phyloP scores from a whole-genome alignment of 2,113 vertebrate species.

The Mixornis gularis region DNA sequence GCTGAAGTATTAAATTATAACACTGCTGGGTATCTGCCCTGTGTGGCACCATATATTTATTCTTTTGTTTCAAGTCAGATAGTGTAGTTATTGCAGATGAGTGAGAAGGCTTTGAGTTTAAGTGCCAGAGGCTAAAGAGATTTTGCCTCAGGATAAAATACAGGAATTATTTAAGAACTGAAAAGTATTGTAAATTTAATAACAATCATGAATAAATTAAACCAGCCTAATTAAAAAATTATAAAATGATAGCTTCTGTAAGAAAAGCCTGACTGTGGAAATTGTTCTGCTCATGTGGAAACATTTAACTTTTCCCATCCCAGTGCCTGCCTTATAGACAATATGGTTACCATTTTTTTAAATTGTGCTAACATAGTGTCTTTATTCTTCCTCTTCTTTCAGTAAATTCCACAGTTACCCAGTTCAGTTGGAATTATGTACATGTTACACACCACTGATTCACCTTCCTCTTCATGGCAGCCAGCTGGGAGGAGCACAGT shows the following conservation, averaged over 20 bases:
- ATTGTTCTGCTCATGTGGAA: neutral
- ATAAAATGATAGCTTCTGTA: neutral
- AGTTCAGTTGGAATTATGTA: neutral
- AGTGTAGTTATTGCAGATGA: neutral
- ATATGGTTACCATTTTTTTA: fast-evolving
- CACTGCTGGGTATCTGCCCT: neutral
- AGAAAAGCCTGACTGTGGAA: neutral
- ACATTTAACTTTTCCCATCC: neutral
- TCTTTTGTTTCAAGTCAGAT: neutral
- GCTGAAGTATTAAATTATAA: neutral
- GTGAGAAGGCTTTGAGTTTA: constrained; percentile 7
- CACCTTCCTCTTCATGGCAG: neutral
- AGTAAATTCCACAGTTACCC: neutral
- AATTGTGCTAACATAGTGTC: neutral
- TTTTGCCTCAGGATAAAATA: constrained; percentile 44
- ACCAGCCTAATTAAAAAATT: constrained; percentile 36
- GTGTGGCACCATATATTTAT: neutral
- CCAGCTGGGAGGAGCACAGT: neutral
- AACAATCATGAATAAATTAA: constrained; percentile 55
- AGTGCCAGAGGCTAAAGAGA: constrained; percentile 43
- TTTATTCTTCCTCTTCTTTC: neutral
- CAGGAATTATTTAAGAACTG: constrained; percentile 57
- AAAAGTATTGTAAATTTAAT: constrained; percentile 59
- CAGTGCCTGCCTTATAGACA: neutral
- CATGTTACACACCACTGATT: neutral